Evolutionary conservation across 2,888 invertebrate genomes (phyloP).

Genomic region (Campaea margaritaria): DNA sequence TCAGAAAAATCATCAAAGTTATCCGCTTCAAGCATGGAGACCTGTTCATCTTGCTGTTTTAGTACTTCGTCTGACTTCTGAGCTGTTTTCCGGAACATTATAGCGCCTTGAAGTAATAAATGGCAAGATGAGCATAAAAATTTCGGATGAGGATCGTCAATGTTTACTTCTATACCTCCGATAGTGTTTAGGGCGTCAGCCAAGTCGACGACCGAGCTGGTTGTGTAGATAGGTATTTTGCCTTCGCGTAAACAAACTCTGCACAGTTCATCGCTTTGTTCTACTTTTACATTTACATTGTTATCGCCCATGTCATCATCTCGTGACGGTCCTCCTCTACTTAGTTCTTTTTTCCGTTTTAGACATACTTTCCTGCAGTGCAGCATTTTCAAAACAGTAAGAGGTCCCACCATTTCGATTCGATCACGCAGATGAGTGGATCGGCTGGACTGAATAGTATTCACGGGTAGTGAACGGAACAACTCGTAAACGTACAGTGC

Average conservation of each 20-base stretch:
- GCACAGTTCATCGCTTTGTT: conserved; percentile 49
- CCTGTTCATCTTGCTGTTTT: conserved; percentile 36
- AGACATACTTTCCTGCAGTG: conserved; percentile 25
- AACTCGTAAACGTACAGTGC: too few relatives aligned
- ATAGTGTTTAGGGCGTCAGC: conserved; percentile 58
- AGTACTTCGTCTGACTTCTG: conserved; percentile 62
- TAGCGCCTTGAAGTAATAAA: conserved; percentile 65
- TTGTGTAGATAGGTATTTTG: conserved; percentile 64
- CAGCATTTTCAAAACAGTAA: conserved; percentile 29
- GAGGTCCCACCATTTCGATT: conserved; percentile 23
- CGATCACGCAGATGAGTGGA: neutral
- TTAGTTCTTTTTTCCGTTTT: neutral
- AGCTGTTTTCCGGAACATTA: conserved; percentile 72
- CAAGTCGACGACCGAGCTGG: conserved; percentile 49
- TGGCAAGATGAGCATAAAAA: conserved; percentile 67
- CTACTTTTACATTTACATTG: conserved; percentile 9
- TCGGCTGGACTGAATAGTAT: neutral
- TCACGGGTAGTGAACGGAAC: too few relatives aligned
- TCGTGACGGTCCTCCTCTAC: neutral
- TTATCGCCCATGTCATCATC: neutral
- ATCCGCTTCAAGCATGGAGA: conserved; percentile 33
- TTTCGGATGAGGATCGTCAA: conserved; percentile 67
- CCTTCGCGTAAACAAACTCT: conserved; percentile 74
- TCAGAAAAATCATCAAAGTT: conserved; percentile 36
- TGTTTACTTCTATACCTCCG: conserved; percentile 59